These are phyloP conservation scores for Montipora sp. DNA, from an alignment of 64 coral and sea anemone species.

Conservation along the genomic window DNA sequence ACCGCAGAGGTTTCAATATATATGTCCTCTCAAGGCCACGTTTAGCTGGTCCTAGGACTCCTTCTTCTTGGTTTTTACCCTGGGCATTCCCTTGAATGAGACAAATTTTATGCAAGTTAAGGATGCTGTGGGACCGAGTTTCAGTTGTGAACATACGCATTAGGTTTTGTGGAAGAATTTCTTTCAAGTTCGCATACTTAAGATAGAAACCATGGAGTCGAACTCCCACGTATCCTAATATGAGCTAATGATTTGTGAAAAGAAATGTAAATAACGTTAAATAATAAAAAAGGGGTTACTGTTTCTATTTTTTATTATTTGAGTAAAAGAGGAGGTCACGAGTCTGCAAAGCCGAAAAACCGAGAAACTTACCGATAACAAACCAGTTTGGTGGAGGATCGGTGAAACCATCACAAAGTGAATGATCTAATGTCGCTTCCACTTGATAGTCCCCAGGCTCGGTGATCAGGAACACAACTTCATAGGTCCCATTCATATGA, in stretches of 20 bases:
- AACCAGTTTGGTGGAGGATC: slow-evolving; percentile 89
- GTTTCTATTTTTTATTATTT: too few species aligned
- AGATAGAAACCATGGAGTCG: not conserved
- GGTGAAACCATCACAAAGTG: slow-evolving; percentile 76
- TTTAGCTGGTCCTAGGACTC: slow-evolving; percentile 44
- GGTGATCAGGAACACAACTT: slow-evolving; percentile 84
- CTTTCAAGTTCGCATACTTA: too few species aligned
- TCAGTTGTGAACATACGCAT: too few species aligned
- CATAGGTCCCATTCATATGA: slow-evolving; percentile 91
- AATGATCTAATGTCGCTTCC: slow-evolving; percentile 78
- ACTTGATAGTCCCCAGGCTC: slow-evolving; percentile 71
- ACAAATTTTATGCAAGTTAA: not conserved
- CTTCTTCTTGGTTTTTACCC: slow-evolving; percentile 88
- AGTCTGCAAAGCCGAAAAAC: not conserved
- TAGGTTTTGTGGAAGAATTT: too few species aligned
- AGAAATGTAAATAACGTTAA: too few species aligned
- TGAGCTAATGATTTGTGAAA: too few species aligned
- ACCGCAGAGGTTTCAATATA: slow-evolving; percentile 70
- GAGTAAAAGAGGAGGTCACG: not conserved
- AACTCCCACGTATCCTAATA: not conserved
- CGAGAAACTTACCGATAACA: slow-evolving; percentile 51
- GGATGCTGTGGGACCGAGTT: not conserved
- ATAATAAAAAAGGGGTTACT: too few species aligned
- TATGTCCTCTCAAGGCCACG: slow-evolving; percentile 51
- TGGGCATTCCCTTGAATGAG: slow-evolving; percentile 71